Evolutionary conservation across 2,888 invertebrate species (phyloP), one percentile per base, ranked within the genome.

Genomic region (Nineta flava): DNA sequence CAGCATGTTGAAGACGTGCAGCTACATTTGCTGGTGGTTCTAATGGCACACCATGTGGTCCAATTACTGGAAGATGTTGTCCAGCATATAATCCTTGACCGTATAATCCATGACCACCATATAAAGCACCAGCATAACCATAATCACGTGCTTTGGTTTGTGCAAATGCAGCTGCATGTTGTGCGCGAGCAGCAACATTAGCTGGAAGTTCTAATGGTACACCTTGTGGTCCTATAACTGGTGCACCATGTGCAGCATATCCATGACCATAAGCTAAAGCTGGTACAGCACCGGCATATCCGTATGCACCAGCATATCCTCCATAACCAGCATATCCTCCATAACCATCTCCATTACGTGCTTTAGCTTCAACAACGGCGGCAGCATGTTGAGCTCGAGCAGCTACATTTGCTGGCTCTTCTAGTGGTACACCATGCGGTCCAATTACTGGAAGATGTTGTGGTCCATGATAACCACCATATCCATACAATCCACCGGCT

Each of bases 1-100:
- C 53, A 19, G 51, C 50, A 41, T 55, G 53, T 12, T 50, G 50
- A 26, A 56, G 56, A 50, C 55, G 42, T n/a, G 60, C 57, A 45
- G 58, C 59, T 48, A 55, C 55, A 41, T 50, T 48, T 17, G 47
- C 49, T 19, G 55, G 32, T 9, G 48, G 48, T 48, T 48, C 48
- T 15, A 48, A 15, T 48, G 48, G 48, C 1, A 48, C 48, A 13
- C 48, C 48, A 41, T 26, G 12, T 4, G 48, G 34, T 15, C 46
- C 46, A 35, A 46, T 46, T 1, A 46, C 32, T 31, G 48, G 61
- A 61, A 58, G 60, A 61, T 58, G 61, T 59, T 46, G 32, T 16
- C 16, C 10, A 17, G 16, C 47, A 15, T 38, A 50, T 45, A 21
- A 35, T 34, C 38, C 46, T 21, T 31, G 49, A 44, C n/a, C 49